phyloP scores from a whole-genome alignment of 2,888 invertebrate species.

The Eugnorisma glareosa region DNA sequence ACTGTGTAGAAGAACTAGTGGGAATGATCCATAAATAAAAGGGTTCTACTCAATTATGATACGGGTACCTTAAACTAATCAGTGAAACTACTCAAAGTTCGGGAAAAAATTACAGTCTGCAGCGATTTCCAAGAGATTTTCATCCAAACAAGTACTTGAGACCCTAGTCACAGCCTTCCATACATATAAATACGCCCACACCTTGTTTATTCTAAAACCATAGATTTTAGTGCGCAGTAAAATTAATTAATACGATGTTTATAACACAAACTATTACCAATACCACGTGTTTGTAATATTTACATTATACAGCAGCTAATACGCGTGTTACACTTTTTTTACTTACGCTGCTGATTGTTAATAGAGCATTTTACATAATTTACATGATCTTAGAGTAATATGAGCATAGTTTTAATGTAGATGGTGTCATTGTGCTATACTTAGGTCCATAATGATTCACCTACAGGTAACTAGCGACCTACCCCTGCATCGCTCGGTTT shows the following conservation, averaged over 20 bases:
- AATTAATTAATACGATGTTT: slow-evolving; percentile 55
- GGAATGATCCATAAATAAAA: too few species aligned
- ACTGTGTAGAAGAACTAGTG: too few species aligned
- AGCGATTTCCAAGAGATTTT: background rate
- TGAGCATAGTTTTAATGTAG: too few species aligned
- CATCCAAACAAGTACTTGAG: background rate
- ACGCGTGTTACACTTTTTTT: slow-evolving; percentile 51
- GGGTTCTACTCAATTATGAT: background rate
- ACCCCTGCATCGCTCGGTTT: background rate
- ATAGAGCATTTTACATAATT: slow-evolving; percentile 45
- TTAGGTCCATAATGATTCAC: background rate
- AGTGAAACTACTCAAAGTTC: background rate
- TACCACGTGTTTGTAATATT: slow-evolving; percentile 64
- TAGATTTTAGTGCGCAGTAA: slow-evolving; percentile 60
- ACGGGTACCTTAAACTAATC: too few species aligned
- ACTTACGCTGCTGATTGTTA: slow-evolving; percentile 25
- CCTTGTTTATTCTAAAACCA: slow-evolving; percentile 15
- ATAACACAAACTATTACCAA: slow-evolving; percentile 57
- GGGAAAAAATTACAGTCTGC: background rate
- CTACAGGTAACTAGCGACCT: background rate
- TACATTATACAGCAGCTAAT: slow-evolving; percentile 42
- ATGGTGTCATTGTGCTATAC: background rate
- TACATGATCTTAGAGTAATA: background rate
- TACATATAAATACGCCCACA: slow-evolving; percentile 1
- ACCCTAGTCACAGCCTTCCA: background rate